Conservation (phyloP, 2,888 invertebrate species). For the Antheraea assamensis region DNA sequence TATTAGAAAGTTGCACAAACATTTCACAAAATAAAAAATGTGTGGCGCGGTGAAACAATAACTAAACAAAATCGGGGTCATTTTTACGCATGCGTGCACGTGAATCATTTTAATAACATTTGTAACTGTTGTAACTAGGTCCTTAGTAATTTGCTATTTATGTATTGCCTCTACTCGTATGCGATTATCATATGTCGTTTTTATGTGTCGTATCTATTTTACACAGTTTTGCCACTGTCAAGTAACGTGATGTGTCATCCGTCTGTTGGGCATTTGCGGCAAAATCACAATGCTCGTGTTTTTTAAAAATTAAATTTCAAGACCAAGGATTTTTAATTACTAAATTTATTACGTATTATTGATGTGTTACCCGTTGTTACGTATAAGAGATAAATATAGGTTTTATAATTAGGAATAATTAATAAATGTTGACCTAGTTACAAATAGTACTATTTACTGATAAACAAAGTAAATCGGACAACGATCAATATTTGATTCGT, state of each 20-base stretch:
- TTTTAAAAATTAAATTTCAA: not conserved
- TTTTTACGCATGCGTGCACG: slow-evolving; percentile 51
- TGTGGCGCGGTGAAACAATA: slow-evolving; percentile 39
- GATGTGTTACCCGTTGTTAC: not conserved
- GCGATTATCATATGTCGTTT: not conserved
- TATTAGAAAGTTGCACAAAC: slow-evolving; percentile 29
- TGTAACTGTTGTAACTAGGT: slow-evolving; percentile 11
- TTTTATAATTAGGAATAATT: not conserved
- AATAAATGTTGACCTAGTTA: not conserved
- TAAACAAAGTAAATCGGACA: not conserved
- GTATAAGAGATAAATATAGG: not conserved
- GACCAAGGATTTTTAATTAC: not conserved
- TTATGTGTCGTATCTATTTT: not conserved
- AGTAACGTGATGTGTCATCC: not conserved
- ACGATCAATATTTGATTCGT: not conserved
- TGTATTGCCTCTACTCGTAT: not conserved
- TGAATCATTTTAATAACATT: slow-evolving; percentile 46
- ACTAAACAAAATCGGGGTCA: slow-evolving; percentile 46
- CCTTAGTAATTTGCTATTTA: slow-evolving; percentile 7
- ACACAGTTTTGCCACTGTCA: not conserved
- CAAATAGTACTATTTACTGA: not conserved
- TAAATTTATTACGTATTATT: not conserved
- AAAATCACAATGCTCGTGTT: not conserved
- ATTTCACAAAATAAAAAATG: slow-evolving; percentile 15
- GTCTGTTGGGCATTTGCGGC: not conserved